Evolutionary conservation across 1,140 invertebrate species (phyloP), one percentile per base, ranked within the genome.

Genomic region (Hylaeus volcanicus): DNA sequence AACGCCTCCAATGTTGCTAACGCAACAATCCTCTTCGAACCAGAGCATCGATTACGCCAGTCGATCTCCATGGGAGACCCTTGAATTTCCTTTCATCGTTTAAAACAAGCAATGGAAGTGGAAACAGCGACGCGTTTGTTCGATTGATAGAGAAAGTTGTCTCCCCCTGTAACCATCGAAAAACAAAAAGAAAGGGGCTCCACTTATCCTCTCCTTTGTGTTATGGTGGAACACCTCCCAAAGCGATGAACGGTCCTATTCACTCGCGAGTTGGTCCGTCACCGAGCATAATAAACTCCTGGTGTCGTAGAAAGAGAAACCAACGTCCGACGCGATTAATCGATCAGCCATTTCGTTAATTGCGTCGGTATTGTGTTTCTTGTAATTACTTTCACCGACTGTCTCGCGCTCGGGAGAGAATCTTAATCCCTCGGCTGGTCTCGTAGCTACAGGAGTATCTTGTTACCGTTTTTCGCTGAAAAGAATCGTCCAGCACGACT

Each of bases 61-160:
- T 64, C 74, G 56, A 61, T 55, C 73, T 56, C 55, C 64, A 63
- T 75, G 51, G 5, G 26, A 26, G 26, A 43, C 12, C 43, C 56
- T 60, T 60, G 11, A 51, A 68, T 58, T 63, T 55, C 37, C 71
- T 79, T 85, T 81, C 81, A 60, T 83, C 48, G 37, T 55, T 70
- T 61, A 60, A 55, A 41, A 39, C 61, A 69, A 26, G 12, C 11
- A 14, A 58, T 26, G 26, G 63, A 48, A 14, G 14, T 5, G 53
- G 55, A 12, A 37, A 74, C 48, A 78, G 55, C 41, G 79, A 74
- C 60, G 74, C 12, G 68, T 58, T 78, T 69, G 69, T 78, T 70
- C 69, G 70, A 78, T 85, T 61, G 74, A 45, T 73, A 73, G 84
- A 86, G 83, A 86, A 86, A 86, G 84, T 84, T 75, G 55, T 74